These are phyloP conservation scores for Cydia splendana DNA, from an alignment of 1,140 invertebrate species.

Conservation along the genomic window DNA sequence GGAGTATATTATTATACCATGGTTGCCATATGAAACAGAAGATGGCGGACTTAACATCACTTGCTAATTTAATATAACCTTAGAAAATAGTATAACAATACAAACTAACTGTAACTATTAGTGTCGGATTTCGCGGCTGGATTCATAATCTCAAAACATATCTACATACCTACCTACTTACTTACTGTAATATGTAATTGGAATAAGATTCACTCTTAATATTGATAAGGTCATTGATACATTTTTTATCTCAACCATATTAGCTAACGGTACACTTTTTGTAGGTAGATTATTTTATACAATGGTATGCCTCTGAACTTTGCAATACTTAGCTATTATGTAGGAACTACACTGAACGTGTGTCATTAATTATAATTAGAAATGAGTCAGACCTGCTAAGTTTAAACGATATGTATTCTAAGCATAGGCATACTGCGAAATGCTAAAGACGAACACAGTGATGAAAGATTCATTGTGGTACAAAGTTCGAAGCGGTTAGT, in stretches of 20 bases:
- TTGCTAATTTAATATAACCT: too few species aligned
- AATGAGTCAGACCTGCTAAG: not conserved
- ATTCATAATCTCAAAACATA: conserved; percentile 4
- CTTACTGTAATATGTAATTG: not conserved
- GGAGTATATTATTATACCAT: too few species aligned
- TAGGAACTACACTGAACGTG: too few species aligned
- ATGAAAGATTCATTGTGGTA: not conserved
- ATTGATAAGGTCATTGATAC: conserved; percentile 16
- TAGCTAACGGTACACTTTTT: conserved; percentile 8
- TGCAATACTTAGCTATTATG: too few species aligned
- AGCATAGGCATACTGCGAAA: not conserved
- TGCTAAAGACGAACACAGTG: not conserved
- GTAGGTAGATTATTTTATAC: not conserved
- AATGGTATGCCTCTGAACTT: not conserved
- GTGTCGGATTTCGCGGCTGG: not conserved
- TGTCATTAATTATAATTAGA: too few species aligned
- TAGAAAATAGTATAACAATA: too few species aligned
- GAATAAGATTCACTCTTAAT: not conserved
- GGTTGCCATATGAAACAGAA: too few species aligned
- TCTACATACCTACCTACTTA: not conserved
- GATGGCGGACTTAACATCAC: too few species aligned
- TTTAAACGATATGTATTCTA: conserved; percentile 12
- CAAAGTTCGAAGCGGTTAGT: too few species aligned
- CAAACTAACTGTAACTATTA: not conserved
- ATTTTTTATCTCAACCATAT: not conserved